A percentile compares a stretch with the other conserved stretches of the same genome.
phyloP scores from a whole-genome alignment of 2,888 invertebrate species.

The Drosophila paramelanica region DNA sequence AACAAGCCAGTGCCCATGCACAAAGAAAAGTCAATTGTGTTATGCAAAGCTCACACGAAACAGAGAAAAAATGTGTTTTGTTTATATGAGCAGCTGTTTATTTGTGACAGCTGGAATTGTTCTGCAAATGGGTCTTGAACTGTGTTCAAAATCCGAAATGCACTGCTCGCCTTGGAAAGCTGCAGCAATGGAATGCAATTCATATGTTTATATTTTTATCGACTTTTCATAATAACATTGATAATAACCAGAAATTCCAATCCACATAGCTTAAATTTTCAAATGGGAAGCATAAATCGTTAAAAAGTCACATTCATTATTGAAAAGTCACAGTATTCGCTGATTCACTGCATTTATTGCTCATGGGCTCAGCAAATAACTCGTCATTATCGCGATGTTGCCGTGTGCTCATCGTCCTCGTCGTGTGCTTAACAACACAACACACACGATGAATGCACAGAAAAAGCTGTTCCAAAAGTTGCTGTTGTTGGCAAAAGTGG shows the following conservation, averaged over 20 bases:
- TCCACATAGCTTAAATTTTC: neutral
- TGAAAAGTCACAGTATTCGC: slow-evolving; percentile 28
- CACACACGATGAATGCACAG: slow-evolving; percentile 38
- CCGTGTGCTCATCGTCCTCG: slow-evolving; percentile 48
- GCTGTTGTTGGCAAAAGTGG: slow-evolving; percentile 55
- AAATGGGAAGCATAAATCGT: slow-evolving; percentile 1
- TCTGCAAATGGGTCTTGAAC: slow-evolving; percentile 2
- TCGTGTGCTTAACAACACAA: slow-evolving; percentile 10
- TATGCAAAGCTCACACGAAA: slow-evolving; percentile 15
- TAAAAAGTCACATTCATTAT: slow-evolving; percentile 11
- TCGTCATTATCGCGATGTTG: slow-evolving; percentile 53
- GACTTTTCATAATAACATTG: slow-evolving; percentile 8
- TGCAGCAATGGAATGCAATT: neutral
- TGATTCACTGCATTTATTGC: slow-evolving; percentile 50
- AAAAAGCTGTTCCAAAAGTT: slow-evolving; percentile 74
- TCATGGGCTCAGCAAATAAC: slow-evolving; percentile 35
- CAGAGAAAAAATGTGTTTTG: slow-evolving; percentile 18
- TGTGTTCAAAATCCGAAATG: neutral
- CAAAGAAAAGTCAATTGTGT: slow-evolving; percentile 19
- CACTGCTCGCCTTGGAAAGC: neutral
- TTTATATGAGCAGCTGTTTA: slow-evolving; percentile 40
- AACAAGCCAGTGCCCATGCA: slow-evolving; percentile 1
- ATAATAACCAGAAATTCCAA: slow-evolving; percentile 4
- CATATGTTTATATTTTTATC: neutral
- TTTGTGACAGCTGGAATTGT: slow-evolving; percentile 30